phyloP scores from a whole-genome alignment of 2,113 vertebrate species.

The Propithecus coquereli region DNA sequence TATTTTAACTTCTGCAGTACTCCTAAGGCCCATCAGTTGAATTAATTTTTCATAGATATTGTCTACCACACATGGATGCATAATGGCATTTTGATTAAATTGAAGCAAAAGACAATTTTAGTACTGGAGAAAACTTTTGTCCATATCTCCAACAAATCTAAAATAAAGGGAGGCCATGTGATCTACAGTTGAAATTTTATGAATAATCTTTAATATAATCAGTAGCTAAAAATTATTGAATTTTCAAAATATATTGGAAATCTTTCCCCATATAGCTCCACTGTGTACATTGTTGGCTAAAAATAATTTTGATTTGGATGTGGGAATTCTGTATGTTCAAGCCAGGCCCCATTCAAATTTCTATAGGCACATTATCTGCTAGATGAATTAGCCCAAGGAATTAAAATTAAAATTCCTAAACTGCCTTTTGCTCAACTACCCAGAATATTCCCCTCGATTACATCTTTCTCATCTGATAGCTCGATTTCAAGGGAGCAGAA shows the following conservation, averaged over 20 bases:
- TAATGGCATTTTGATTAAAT: not conserved
- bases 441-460: slow-evolving; percentile 18
- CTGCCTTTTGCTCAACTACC: not conserved
- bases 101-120: slow-evolving; percentile 5
- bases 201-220: slow-evolving; percentile 13
- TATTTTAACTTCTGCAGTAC: not conserved
- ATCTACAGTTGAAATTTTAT: not conserved
- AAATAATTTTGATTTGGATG: not conserved
- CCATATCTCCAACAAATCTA: not conserved
- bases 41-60: slow-evolving; percentile 29
- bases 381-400: not conserved
- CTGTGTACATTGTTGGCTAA: not conserved
- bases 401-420: slow-evolving; percentile 33
- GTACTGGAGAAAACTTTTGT: not conserved
- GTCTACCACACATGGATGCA: not conserved
- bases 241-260: not conserved
- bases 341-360: not conserved
- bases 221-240: not conserved
- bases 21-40: not conserved
- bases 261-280: not conserved
- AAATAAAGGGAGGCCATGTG: not conserved
- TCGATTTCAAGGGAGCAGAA: slow-evolving; percentile 22
- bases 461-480: not conserved
- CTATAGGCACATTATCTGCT: not conserved
- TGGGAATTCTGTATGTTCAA: not conserved